Evolutionary conservation across 2,113 vertebrate genomes (phyloP).

Genomic region (Pimephales promelas): DNA sequence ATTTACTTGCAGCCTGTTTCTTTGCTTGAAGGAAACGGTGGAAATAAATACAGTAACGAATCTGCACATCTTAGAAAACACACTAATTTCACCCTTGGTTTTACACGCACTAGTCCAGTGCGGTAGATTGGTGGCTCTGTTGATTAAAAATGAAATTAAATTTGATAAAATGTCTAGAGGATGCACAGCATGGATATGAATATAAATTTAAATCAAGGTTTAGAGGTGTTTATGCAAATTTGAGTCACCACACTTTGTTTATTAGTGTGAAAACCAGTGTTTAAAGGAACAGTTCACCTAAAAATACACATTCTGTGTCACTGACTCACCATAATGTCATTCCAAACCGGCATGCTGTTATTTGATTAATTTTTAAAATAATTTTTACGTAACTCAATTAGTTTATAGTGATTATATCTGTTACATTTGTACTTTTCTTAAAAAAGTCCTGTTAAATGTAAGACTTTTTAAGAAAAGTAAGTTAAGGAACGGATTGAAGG

Average conservation of each 20-base stretch:
- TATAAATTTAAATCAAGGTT: conserved; percentile 28
- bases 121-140: conserved; percentile 2
- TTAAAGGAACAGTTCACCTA: neutral
- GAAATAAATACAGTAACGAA: neutral
- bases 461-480: too few relatives aligned
- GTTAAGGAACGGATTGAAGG: too few relatives aligned
- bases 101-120: neutral
- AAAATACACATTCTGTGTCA: neutral
- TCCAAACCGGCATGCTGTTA: neutral
- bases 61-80: neutral
- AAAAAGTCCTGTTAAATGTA: too few relatives aligned
- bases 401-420: neutral
- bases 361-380: neutral
- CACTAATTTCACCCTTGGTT: conserved; percentile 28
- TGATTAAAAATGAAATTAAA: conserved; percentile 23
- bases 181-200: conserved; percentile 8
- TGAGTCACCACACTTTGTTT: neutral
- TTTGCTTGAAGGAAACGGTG: neutral
- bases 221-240: conserved; percentile 12
- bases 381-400: neutral
- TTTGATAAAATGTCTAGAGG: conserved; percentile 33
- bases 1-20: neutral
- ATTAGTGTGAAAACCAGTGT: neutral
- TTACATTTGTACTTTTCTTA: too few relatives aligned
- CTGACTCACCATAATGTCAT: neutral